A percentile compares a stretch with the other conserved stretches of the same genome.
Evolutionary conservation across 1,140 invertebrate species (phyloP).

Genomic region (Hormaphis cornu): DNA sequence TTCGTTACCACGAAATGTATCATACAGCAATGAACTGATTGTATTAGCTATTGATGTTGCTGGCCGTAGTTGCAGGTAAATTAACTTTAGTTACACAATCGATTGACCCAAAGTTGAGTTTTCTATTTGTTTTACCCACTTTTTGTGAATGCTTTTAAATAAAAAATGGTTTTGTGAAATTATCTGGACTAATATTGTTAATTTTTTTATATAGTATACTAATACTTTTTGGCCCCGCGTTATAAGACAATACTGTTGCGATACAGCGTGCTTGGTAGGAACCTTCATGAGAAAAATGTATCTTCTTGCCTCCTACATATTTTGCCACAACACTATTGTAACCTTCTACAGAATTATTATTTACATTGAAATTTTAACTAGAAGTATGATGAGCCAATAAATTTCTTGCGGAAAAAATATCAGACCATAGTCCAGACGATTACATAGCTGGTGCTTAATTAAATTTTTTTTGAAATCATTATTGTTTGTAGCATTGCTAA

Average conservation of each 20-base stretch:
- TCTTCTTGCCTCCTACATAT: too few relatives aligned
- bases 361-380: background rate
- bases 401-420: background rate
- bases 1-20: too few relatives aligned
- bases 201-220: background rate
- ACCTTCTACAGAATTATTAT: too few relatives aligned
- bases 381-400: background rate
- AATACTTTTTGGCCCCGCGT: background rate
- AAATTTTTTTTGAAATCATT: background rate
- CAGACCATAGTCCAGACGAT: background rate
- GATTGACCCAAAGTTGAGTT: too few relatives aligned
- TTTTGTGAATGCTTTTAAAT: background rate
- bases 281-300: background rate
- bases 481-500: background rate
- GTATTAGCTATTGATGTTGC: too few relatives aligned
- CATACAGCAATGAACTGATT: too few relatives aligned
- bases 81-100: too few relatives aligned
- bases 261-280: background rate
- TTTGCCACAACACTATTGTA: too few relatives aligned
- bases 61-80: too few relatives aligned
- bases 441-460: background rate
- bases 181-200: background rate
- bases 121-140: background rate
- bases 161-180: background rate
- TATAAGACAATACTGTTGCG: background rate